Base-by-base conservation (phyloP, 2,888 invertebrate genomes). In the Ormyrus rosae region DNA sequence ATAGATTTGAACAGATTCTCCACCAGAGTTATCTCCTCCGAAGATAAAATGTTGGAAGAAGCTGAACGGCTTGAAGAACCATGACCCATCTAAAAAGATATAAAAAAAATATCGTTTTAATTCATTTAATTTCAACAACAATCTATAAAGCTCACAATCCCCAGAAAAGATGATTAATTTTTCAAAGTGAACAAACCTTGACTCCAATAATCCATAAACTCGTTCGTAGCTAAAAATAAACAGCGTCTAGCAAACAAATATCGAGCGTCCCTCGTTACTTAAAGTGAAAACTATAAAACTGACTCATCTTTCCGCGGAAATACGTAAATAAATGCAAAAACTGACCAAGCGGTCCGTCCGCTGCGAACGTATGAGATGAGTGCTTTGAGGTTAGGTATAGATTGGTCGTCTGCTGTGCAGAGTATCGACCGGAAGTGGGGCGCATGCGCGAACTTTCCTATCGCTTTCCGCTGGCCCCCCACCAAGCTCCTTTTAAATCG, bases 1-100 rank as follows among this genome's bases (percentile, higher is more conserved):
- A 91, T 90, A 3, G 90, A 90, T 75, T 90, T 90, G 85, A 90
- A 90, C 0, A 91, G 84, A 67, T 90, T 90, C 60, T 91, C 90
- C 58, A 91, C 90, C 19, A 91, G 82, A 6, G 86, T 88, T 81
- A 89, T 83, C 85, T 91, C 90, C 34, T 90, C 89, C 56, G 89
- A 84, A 4, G 90, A 90, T 19, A 91, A 82, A 56, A 90, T 89
- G 78, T 90, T 90, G 60, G 90, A 88, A 0, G 88, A 87, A 55
- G 89, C 86, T 3, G 90, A 88, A 58, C 90, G 88, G 70, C 90
- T 90, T 65, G 88, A 87, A 45, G 89, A 87, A 79, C 87, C 89
- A 82, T 90, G 90, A 84, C 90, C 90, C 90, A 90, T 90, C 90
- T 91, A 10, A 64, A 78, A 61, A 76, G 55, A 51, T 9, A 34